These are phyloP conservation scores for Silurus glanis DNA, from an alignment of 2,113 vertebrate species.

Conservation along the genomic window DNA sequence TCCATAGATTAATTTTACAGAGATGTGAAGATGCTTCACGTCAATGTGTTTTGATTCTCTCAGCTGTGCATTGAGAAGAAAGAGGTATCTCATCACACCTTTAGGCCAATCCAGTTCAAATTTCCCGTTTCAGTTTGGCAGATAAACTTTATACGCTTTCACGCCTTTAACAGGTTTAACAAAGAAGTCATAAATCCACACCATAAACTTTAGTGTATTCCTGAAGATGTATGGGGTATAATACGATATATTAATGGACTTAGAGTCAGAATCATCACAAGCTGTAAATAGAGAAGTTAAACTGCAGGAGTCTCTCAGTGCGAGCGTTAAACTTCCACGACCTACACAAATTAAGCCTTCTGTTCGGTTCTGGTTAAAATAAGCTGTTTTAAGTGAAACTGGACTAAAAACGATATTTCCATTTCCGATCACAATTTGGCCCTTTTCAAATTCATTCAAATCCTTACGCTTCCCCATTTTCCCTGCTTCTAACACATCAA, in stretches of 20 bases:
- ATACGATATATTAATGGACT: constrained; percentile 36
- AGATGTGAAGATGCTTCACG: neutral
- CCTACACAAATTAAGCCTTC: constrained; percentile 26
- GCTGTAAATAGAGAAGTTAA: constrained; percentile 37
- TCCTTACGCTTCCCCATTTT: no score
- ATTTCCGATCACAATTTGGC: no score
- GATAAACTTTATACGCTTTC: constrained; percentile 10
- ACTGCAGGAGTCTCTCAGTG: constrained; percentile 30
- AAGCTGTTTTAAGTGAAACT: neutral
- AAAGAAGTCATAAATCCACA: constrained; percentile 13
- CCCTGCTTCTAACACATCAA: no score
- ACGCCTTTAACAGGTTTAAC: constrained; percentile 24
- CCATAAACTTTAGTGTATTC: constrained; percentile 24
- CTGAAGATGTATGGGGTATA: constrained; percentile 15
- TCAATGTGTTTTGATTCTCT: no score
- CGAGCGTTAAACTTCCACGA: constrained; percentile 42
- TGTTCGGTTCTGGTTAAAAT: constrained; percentile 1
- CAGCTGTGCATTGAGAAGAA: neutral
- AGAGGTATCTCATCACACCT: neutral
- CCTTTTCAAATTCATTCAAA: no score
- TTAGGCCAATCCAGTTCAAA: neutral
- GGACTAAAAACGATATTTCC: neutral
- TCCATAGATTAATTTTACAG: neutral
- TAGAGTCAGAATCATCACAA: constrained; percentile 22
- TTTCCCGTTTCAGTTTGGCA: neutral